Base-by-base conservation (phyloP, 1,140 invertebrate genomes). In the Conopomorpha cramerella region DNA sequence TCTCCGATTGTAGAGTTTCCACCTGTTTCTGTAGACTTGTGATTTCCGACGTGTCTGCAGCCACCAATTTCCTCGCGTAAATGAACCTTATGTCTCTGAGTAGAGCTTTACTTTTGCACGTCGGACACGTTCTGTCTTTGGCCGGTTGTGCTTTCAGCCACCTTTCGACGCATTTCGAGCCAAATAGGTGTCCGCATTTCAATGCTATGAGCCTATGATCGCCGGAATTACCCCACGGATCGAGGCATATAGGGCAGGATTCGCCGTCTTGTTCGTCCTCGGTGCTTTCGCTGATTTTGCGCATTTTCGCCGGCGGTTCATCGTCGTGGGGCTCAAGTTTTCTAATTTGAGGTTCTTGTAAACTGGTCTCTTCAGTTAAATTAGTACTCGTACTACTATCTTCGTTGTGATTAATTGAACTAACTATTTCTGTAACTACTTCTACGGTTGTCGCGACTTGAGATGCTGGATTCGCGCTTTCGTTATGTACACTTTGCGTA, bases 101-200 rank as follows among this genome's bases (percentile, higher is more conserved):
- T 3, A 71, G 56, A 0, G 92, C 89, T 68, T 86, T 88, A 15
- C 81, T 80, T 63, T 96, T 96, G 62, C 95, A 97, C 30, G 91
- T 90, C 0, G 95, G 95, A 67, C 95, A 97, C 3, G 62, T 62
- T 17, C 79, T 74, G 1, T 77, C 61, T 3, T 72, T 73, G 1
- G 38, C 23, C 2, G 30, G n/a, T 18, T 63, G 61, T 0, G 71
- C 61, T 32, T 70, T 70, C 1, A 97, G 57, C 94, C 93, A 96
- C 30, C 85, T 82, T 19, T 86, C 79, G 13, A 96, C 90, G 62
- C 95, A 97, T 30, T 81, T 82, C 4, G 86, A 70, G 0, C 94
- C 94, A 77, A 95, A 97, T 1, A 96, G 68, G 77, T 97, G 95
- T 1, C 95, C 95, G 78, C 95, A 97, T 49, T 86, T 87, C 8